Evolutionary conservation across 2,113 vertebrate genomes (phyloP), one percentile per base, ranked within the genome.

Genomic region (Arvicanthis niloticus): DNA sequence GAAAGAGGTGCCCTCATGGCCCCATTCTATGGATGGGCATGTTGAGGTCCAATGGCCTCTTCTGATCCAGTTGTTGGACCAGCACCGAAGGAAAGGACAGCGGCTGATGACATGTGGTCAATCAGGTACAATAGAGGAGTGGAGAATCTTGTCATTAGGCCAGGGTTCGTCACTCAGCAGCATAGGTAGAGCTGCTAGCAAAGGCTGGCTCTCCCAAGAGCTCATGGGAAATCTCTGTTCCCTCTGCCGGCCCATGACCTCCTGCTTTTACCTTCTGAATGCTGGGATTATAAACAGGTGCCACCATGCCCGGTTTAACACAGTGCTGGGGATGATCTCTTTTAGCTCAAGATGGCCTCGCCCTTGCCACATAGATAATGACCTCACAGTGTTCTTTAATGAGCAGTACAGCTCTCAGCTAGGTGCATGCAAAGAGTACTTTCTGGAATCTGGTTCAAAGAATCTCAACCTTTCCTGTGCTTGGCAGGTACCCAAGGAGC

Each of bases 11-110:
- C 3, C 7, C 12, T 67, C n/a, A 34, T 12, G 9, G 12, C 12
- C 80, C 95, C 93, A 93, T 76, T 48, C 51, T 34, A 65, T 89
- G 95, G 93, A 77, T 17, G 9, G 65, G 84, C 13, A 77, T 17
- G 42, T 1, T 75, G 76, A 93, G 48, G 80, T 90, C 87, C 76
- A 3, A 26, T 40, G 70, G 42, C 77, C 60, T 21, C 26, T 6
- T 15, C 15, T 8, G 17, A 72, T 3, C 8, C 21, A 51, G 60
- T 21, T 58, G 80, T 76, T 37, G 75, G 81, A 80, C 29, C 70
- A 51, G 37, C 87, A 17, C 22, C 1, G 24, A 56, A 75, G 86
- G 60, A 60, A 58, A 67, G 17, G 62, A 22, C 84, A 34, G n/a
- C 0, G 3, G 65, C 31, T 10, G 34, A 19, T 86, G 58, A 42